Evolutionary conservation across 2,797 vertebrate genomes (phyloP).

Genomic region (Semotilus atromaculatus): DNA sequence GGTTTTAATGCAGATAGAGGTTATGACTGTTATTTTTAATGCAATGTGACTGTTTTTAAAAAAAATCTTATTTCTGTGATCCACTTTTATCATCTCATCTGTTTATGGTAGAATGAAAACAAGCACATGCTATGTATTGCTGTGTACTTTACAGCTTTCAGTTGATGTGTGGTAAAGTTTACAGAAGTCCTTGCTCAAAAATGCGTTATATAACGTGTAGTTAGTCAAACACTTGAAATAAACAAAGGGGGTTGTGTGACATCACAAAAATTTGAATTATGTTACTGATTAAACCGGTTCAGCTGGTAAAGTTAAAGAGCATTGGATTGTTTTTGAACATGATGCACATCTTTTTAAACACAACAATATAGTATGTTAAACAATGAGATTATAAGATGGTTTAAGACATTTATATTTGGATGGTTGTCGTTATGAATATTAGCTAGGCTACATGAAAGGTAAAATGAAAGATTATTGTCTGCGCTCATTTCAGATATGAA

Average conservation of each 20-base stretch:
- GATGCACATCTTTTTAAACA: background rate
- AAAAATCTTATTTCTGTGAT: background rate
- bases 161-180: background rate
- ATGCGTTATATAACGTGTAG: background rate
- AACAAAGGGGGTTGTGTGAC: background rate
- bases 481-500: background rate
- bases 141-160: background rate
- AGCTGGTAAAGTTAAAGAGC: background rate
- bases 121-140: background rate
- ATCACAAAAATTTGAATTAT: slow-evolving; percentile 4
- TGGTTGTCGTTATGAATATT: background rate
- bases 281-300: slow-evolving; percentile 1
- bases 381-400: background rate
- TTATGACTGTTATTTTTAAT: background rate
- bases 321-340: background rate
- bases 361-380: background rate
- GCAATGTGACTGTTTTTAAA: background rate
- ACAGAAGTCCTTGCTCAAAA: background rate
- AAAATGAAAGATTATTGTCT: background rate
- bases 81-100: background rate
- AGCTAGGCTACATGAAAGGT: too few relatives aligned
- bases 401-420: background rate
- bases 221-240: slow-evolving; percentile 3
- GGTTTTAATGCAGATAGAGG: background rate
- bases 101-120: too few relatives aligned